A percentile compares a stretch with the other conserved stretches of the same genome.
Conservation (phyloP, 2,888 invertebrate genomes). For the Andricus curvator region DNA sequence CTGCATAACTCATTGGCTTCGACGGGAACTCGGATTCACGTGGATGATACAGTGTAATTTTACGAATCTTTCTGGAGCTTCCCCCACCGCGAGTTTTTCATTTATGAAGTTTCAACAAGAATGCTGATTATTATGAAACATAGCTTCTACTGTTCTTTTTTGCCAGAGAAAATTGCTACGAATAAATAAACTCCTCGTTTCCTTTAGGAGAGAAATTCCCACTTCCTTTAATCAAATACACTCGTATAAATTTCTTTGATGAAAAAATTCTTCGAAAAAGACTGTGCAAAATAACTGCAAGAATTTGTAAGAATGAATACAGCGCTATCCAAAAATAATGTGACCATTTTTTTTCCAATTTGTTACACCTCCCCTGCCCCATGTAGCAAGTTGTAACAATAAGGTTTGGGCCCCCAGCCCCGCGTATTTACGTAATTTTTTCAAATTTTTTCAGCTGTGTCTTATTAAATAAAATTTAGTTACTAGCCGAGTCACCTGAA, state of each 20-base stretch:
- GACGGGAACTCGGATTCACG: neutral
- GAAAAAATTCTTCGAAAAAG: neutral
- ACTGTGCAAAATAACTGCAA: neutral
- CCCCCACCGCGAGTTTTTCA: neutral
- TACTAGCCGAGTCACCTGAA: too few species aligned
- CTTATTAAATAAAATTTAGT: too few species aligned
- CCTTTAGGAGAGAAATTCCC: neutral
- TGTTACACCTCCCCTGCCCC: too few species aligned
- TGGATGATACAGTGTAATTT: neutral
- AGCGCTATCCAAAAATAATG: too few species aligned
- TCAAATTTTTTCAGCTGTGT: too few species aligned
- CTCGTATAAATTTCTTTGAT: neutral
- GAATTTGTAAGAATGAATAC: too few species aligned
- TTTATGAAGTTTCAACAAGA: neutral
- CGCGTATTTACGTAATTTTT: too few species aligned
- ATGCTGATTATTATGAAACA: constrained; percentile 1
- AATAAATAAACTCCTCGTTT: neutral
- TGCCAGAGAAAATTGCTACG: neutral
- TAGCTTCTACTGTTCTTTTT: neutral
- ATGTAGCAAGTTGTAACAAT: too few species aligned
- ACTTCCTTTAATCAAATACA: neutral
- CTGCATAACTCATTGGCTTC: constrained; percentile 7
- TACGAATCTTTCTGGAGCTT: too few species aligned
- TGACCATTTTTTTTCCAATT: too few species aligned
- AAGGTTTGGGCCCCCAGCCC: too few species aligned